phyloP scores from a whole-genome alignment of 1,140 invertebrate genomes.

The Caligus rogercresseyi region DNA sequence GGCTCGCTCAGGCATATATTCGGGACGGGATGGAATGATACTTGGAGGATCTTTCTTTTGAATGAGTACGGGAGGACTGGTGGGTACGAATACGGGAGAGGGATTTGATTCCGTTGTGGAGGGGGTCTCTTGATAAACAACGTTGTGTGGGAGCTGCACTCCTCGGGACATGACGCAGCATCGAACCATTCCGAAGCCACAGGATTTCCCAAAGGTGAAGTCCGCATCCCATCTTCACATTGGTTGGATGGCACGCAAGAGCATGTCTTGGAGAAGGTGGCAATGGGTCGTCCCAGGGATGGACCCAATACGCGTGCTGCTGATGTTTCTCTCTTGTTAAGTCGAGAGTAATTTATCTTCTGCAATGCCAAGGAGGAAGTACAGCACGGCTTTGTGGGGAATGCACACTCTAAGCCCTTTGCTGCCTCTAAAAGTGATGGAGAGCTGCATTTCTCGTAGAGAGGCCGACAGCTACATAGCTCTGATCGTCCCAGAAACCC shows the following conservation, averaged over 20 bases:
- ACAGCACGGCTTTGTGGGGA: background rate
- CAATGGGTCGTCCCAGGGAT: background rate
- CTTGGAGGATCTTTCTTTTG: too few relatives aligned
- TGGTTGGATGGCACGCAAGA: background rate
- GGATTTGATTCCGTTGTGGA: too few relatives aligned
- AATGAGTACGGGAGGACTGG: too few relatives aligned
- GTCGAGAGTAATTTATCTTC: background rate
- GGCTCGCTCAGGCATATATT: too few relatives aligned
- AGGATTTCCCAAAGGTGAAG: background rate
- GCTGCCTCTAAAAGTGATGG: too few relatives aligned
- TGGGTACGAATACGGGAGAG: too few relatives aligned
- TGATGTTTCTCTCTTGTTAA: background rate
- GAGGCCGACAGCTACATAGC: background rate
- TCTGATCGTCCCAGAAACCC: too few relatives aligned
- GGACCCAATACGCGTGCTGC: background rate
- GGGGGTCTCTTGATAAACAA: background rate
- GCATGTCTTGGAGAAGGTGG: background rate
- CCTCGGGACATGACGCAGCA: background rate
- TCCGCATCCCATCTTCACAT: background rate
- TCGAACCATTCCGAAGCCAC: background rate
- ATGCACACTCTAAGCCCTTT: constrained; percentile 24
- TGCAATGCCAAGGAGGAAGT: background rate
- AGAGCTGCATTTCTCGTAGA: constrained; percentile 29
- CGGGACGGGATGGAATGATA: too few relatives aligned
- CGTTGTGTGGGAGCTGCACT: background rate